phyloP scores from a whole-genome alignment of 2,888 invertebrate genomes.

The Hipparchia semele region DNA sequence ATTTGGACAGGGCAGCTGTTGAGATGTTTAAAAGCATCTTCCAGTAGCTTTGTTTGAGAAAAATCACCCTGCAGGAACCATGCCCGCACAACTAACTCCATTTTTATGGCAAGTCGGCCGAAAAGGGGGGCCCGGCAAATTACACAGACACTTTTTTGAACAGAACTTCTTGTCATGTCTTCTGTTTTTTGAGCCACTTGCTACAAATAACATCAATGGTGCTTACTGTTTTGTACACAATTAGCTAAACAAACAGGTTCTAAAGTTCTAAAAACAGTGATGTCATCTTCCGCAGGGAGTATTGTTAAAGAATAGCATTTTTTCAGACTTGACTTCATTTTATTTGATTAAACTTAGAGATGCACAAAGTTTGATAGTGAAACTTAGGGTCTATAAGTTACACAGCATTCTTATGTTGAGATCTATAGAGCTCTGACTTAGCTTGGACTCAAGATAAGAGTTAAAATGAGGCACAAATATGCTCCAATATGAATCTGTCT shows the following conservation, averaged over 20 bases:
- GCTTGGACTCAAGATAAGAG: too few relatives aligned
- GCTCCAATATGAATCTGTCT: too few relatives aligned
- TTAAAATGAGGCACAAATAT: too few relatives aligned
- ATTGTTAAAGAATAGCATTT: too few relatives aligned
- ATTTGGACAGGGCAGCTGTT: slow-evolving; percentile 89
- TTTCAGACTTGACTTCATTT: too few relatives aligned
- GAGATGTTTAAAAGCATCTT: slow-evolving; percentile 96
- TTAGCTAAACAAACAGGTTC: too few relatives aligned
- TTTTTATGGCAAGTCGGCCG: slow-evolving; percentile 97
- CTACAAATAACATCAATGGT: slow-evolving; percentile 68
- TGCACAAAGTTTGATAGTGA: neutral
- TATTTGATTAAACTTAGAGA: too few relatives aligned
- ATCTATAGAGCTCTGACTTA: too few relatives aligned
- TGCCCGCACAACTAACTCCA: slow-evolving; percentile 97
- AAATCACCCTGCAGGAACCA: slow-evolving; percentile 98
- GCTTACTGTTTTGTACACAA: too few relatives aligned
- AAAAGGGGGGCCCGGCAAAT: slow-evolving; percentile 95
- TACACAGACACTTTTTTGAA: slow-evolving; percentile 99
- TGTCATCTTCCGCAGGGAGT: too few relatives aligned
- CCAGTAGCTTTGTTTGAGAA: slow-evolving; percentile 92
- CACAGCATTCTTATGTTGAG: too few relatives aligned
- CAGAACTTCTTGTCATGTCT: slow-evolving; percentile 98
- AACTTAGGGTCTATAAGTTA: neutral
- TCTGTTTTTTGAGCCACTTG: slow-evolving; percentile 95
- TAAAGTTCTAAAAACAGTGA: too few relatives aligned